phyloP scores from a whole-genome alignment of 2,113 vertebrate species.

The Chloropsis hardwickii region DNA sequence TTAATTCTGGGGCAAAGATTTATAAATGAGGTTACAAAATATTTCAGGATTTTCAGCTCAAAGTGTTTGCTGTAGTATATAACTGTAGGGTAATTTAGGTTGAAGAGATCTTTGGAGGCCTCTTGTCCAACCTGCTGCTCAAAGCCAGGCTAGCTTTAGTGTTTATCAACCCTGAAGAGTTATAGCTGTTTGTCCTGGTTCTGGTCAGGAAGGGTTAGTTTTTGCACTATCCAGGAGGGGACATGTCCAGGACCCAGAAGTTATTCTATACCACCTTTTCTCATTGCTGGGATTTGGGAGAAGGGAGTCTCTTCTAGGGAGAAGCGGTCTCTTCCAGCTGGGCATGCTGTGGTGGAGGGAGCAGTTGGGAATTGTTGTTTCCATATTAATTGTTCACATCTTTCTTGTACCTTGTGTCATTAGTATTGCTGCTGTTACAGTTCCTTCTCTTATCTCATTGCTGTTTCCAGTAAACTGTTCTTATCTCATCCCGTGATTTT shows the following conservation, averaged over 20 bases:
- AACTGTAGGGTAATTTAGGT: background rate
- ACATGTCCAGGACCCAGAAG: background rate
- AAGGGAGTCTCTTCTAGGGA: background rate
- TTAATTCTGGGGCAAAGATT: slow-evolving; percentile 1
- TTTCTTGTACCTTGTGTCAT: background rate
- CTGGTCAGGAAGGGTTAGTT: background rate
- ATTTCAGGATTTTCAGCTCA: background rate
- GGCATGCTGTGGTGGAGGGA: background rate
- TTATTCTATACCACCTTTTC: background rate
- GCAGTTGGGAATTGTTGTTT: rapidly evolving
- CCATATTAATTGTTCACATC: background rate
- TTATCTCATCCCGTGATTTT: background rate
- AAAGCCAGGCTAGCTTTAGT: background rate
- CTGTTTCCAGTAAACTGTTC: background rate
- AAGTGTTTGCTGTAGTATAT: background rate
- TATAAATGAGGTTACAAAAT: slow-evolving; percentile 11
- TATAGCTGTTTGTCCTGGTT: background rate
- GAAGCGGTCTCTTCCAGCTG: background rate
- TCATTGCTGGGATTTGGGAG: background rate
- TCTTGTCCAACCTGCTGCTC: background rate
- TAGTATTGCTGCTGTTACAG: background rate
- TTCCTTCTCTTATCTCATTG: background rate
- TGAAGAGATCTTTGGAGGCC: background rate
- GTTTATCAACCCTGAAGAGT: background rate
- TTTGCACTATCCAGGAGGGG: background rate